phyloP scores from a whole-genome alignment of 2,888 invertebrate species.

The Hylaea fasciaria region DNA sequence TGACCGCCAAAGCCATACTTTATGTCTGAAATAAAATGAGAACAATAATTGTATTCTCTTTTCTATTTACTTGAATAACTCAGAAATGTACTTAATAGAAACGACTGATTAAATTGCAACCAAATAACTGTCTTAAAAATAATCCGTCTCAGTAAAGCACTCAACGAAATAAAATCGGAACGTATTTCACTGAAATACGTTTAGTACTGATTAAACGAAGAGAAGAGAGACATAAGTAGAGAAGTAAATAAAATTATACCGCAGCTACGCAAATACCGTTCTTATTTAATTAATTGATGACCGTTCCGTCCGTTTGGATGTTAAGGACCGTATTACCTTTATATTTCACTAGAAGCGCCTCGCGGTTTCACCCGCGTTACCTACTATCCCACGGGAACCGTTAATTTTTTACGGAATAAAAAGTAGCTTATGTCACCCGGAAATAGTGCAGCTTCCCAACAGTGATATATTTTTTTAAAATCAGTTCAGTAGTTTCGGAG shows the following conservation, averaged over 20 bases:
- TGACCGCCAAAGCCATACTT: too few species aligned
- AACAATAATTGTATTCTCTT: background rate
- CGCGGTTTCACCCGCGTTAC: too few species aligned
- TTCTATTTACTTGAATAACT: slow-evolving; percentile 13
- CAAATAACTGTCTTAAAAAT: slow-evolving; percentile 30
- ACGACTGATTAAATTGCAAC: slow-evolving; percentile 30
- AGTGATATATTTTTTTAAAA: too few species aligned
- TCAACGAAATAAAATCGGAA: slow-evolving; percentile 40
- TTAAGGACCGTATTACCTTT: too few species aligned
- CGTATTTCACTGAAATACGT: slow-evolving; percentile 32
- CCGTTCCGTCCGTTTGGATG: slow-evolving; percentile 29
- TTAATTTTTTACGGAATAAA: too few species aligned
- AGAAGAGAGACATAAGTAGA: slow-evolving; percentile 36
- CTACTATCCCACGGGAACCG: too few species aligned
- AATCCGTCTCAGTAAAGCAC: slow-evolving; percentile 38
- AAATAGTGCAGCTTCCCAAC: too few species aligned
- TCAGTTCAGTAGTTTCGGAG: too few species aligned
- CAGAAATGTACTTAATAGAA: slow-evolving; percentile 7
- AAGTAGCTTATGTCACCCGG: too few species aligned
- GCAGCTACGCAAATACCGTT: slow-evolving; percentile 30
- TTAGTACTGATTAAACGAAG: slow-evolving; percentile 33
- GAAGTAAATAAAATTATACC: slow-evolving; percentile 43
- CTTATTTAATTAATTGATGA: slow-evolving; percentile 39
- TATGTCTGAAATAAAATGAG: background rate
- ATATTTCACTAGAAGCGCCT: too few species aligned